Percentiles rank a stretch among this genome's conserved stretches.
phyloP scores from a whole-genome alignment of 2,888 invertebrate species.

The Therioaphis trifolii region DNA sequence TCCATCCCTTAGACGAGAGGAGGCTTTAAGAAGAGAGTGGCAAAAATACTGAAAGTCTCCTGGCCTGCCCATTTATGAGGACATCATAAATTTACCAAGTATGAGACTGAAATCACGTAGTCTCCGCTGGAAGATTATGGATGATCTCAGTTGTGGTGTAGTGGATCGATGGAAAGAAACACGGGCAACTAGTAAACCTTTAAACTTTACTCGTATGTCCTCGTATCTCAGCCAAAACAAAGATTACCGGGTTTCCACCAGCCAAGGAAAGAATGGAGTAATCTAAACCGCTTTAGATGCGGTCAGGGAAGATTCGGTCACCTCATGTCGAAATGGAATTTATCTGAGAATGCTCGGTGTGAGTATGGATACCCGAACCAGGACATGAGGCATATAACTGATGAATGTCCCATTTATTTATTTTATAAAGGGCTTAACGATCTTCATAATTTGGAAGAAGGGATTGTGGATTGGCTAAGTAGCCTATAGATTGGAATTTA shows the following conservation, averaged over 20 bases:
- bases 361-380: neutral
- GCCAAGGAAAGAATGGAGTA: constrained; percentile 13
- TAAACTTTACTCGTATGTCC: neutral
- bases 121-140: constrained; percentile 10
- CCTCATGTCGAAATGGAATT: constrained; percentile 22
- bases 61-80: constrained; percentile 5
- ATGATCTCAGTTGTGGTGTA: neutral
- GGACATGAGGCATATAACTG: neutral
- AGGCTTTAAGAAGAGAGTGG: too few relatives aligned
- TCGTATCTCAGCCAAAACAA: neutral
- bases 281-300: constrained; percentile 20
- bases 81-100: constrained; percentile 14
- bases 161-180: neutral
- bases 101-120: constrained; percentile 9
- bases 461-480: neutral
- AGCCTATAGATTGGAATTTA: neutral
- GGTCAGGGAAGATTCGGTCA: neutral
- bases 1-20: too few relatives aligned
- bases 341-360: constrained; percentile 20
- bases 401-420: neutral
- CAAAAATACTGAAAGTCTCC: constrained; percentile 14
- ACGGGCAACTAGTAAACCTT: constrained; percentile 4
- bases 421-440: neutral
- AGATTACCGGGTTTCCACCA: neutral
- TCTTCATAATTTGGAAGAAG: neutral